Conservation (phyloP, 2,888 invertebrate genomes). For the Lasius fuliginosus region DNA sequence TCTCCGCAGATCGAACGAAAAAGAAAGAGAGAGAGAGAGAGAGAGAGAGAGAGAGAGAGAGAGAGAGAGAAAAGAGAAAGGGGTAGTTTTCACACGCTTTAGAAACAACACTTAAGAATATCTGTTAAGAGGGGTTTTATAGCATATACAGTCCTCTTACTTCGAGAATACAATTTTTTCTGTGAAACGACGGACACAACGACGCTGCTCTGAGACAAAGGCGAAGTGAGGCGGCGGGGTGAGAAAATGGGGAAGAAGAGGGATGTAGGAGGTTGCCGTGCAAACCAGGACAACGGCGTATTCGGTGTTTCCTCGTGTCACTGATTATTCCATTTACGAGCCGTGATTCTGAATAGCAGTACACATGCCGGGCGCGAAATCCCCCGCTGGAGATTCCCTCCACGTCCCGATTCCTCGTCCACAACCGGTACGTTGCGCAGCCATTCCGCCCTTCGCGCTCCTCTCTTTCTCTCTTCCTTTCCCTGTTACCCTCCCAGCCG, state of each 20-base stretch:
- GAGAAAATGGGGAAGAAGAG: slow-evolving; percentile 60
- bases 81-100: slow-evolving; percentile 72
- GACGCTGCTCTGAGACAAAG: slow-evolving; percentile 42
- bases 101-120: too few species aligned
- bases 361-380: slow-evolving; percentile 67
- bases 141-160: too few species aligned
- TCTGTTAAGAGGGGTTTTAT: too few species aligned
- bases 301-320: slow-evolving; percentile 81
- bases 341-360: slow-evolving; percentile 80
- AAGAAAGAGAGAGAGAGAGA: slow-evolving; percentile 21
- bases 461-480: not conserved
- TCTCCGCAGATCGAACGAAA: slow-evolving; percentile 57
- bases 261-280: slow-evolving; percentile 58
- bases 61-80: slow-evolving; percentile 22
- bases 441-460: not conserved
- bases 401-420: slow-evolving; percentile 33
- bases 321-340: slow-evolving; percentile 84
- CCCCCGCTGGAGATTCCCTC: slow-evolving; percentile 55
- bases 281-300: slow-evolving; percentile 78
- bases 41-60: slow-evolving; percentile 31
- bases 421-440: slow-evolving; percentile 29
- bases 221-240: slow-evolving; percentile 52
- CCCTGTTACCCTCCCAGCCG: slow-evolving; percentile 6
- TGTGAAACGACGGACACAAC: slow-evolving; percentile 71
- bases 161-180: too few species aligned